Percentiles rank a stretch among this genome's conserved stretches.
Conservation (phyloP, 2,113 vertebrate genomes). For the Melanocharis versteri region DNA sequence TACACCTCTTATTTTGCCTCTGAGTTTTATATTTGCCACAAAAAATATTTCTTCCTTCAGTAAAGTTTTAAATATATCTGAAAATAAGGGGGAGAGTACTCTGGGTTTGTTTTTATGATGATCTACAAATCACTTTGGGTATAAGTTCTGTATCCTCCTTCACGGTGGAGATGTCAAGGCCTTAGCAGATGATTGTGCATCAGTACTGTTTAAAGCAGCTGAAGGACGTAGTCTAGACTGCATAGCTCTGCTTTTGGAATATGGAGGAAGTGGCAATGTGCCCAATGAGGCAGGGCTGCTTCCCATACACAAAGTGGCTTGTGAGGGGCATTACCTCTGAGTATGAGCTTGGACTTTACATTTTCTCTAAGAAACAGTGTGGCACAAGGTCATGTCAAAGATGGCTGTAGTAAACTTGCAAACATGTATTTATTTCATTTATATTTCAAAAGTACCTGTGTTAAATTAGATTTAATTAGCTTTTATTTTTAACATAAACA, state of each 20-base stretch:
- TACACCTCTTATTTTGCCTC: neutral
- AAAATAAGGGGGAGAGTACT: neutral
- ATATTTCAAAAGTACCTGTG: neutral
- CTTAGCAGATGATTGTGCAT: constrained; percentile 80
- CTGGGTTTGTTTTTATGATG: neutral
- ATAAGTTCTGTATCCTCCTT: neutral
- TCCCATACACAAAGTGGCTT: constrained; percentile 84
- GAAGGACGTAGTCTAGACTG: constrained; percentile 82
- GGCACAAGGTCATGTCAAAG: neutral
- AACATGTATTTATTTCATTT: neutral
- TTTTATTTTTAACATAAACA: neutral
- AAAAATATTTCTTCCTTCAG: neutral
- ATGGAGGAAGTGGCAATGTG: constrained; percentile 82
- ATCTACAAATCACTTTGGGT: neutral
- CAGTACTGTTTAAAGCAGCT: constrained; percentile 81
- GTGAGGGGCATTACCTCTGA: constrained; percentile 86
- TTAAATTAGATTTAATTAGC: neutral
- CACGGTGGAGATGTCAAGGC: constrained; percentile 81
- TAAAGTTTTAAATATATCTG: neutral
- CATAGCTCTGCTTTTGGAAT: constrained; percentile 81
- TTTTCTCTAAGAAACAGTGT: neutral
- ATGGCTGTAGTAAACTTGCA: neutral
- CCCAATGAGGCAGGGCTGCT: constrained; percentile 79
- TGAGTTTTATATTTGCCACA: neutral
- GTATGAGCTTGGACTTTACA: neutral